Base-by-base conservation (phyloP, 1,140 invertebrate genomes). In the Drosophila fuyamai region DNA sequence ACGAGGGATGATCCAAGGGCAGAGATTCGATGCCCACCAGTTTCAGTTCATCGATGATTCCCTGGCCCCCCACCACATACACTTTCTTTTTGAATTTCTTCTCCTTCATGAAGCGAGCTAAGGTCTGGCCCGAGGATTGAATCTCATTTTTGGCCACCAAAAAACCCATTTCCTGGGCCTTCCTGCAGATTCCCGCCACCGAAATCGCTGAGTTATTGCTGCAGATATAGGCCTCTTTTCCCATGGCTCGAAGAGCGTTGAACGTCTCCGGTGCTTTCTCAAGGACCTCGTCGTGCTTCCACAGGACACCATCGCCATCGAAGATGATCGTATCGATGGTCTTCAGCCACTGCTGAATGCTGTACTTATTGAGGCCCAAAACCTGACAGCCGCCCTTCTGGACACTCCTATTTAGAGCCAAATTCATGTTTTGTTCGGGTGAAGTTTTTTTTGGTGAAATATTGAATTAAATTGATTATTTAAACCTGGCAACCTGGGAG, bases 261-360 rank as follows among this genome's bases (percentile, higher is more conserved):
- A 85, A 85, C 1, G 81, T 81, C 6, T 74, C 68, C 1, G 81
- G 29, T 1, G 76, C 56, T 1, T 76, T 76, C 6, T 48, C 16
- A 1, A 85, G 10, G 1, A 51, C 38, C 0, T 44, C 2, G 0
- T 66, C 56, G 0, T 51, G n/a, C 0, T 23, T 60, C 82, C 82
- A 85, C 4, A 86, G 60, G 7, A 86, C 78, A 0, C 82, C 82
- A 18, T 81, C 66, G 1, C 62, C 78, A 48, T 63, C 82, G 12
- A 44, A 85, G 10, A 85, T 43, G 23, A 82, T 77, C 14, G 76
- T 67, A 9, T 88, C 83, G 27, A 82, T 71, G 9, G 53, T 61
- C 23, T 77, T 77, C 7, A 88, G 40, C 67, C 63, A 74, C 29
- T 79, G 76, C 23, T 61, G 55, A 0, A 86, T 43, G 27, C 51